phyloP scores from a whole-genome alignment of 2,113 vertebrate genomes.

The Seriola rivoliana region DNA sequence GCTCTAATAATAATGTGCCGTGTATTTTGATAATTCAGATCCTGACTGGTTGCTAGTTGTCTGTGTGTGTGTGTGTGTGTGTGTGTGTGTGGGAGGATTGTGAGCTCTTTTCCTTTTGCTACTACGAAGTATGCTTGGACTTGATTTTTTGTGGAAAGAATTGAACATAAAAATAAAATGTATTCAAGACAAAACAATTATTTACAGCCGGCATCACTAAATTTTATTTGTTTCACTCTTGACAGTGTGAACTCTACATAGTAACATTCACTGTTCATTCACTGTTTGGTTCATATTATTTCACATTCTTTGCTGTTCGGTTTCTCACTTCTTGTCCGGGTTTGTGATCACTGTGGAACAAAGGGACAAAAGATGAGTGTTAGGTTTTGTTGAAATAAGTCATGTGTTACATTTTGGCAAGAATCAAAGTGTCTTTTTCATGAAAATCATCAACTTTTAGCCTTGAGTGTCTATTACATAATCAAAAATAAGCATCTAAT shows the following conservation, averaged over 20 bases:
- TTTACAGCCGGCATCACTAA: slow-evolving; percentile 22
- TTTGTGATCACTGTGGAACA: slow-evolving; percentile 58
- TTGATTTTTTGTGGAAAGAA: neutral
- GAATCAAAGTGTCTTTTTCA: neutral
- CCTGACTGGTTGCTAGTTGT: neutral
- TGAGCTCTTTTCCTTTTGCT: neutral
- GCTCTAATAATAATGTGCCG: slow-evolving; percentile 30
- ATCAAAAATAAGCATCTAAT: neutral
- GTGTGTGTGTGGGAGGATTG: neutral
- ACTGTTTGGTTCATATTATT: slow-evolving; percentile 47
- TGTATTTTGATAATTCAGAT: slow-evolving; percentile 3
- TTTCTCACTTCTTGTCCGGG: slow-evolving; percentile 56
- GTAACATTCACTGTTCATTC: slow-evolving; percentile 48
- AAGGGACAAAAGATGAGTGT: slow-evolving; percentile 29
- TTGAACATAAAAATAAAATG: slow-evolving; percentile 30
- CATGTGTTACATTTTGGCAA: neutral
- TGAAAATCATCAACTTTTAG: neutral
- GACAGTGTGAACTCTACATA: slow-evolving; percentile 32
- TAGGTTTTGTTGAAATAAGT: slow-evolving; percentile 7
- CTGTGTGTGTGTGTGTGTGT: neutral
- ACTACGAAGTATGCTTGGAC: neutral
- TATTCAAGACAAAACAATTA: slow-evolving; percentile 16
- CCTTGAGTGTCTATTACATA: neutral
- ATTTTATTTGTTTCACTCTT: slow-evolving; percentile 69
- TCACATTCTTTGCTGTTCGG: slow-evolving; percentile 58